Base-by-base conservation (phyloP, 2,888 invertebrate species). In the Pycnomerus fuliginosus region DNA sequence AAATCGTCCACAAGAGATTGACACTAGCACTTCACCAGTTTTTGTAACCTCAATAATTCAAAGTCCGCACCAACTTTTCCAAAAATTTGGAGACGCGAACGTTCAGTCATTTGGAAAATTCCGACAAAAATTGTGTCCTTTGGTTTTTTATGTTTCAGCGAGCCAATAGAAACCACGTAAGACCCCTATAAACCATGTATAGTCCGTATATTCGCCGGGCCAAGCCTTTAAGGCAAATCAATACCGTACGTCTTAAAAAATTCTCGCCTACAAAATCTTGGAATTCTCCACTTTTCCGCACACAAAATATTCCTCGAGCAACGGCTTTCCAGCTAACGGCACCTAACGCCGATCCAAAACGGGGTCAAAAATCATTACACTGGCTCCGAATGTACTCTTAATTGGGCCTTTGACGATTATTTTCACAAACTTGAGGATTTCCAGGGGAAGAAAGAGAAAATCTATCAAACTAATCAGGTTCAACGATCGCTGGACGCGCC, bases 81-180 rank as follows among this genome's bases (percentile, higher is more conserved):
- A 60, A 69, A 70, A 70, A 62, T 69, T 69, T 65, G 60, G 59
- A 70, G 66, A 68, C 66, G 70, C 69, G 67, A 64, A 64, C 66
- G 69, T 68, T 76, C 78, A 75, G 76, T 77, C 76, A 74, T 76
- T 79, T 77, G 80, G 80, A 80, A 80, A 80, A 79, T 80, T 80
- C 77, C 79, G 73, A 78, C 65, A 66, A 71, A 72, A 69, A 69
- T 67, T 64, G 61, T 67, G 69, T 69, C 69, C 66, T 68, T 69
- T 65, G 62, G 65, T 71, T 72, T 71, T 72, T 73, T 72, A 73
- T 67, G 72, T 72, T 65, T 71, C 71, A 72, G 70, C 68, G 70
- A 71, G 69, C 72, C 72, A 73, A 72, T 72, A 69, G 71, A 67
- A 71, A 71, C 65, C 69, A 69, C 71, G 69, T 70, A 71, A 71